These are phyloP conservation scores for Micronycteris hirsuta DNA, from an alignment of 2,113 vertebrate species.

Conservation along the genomic window DNA sequence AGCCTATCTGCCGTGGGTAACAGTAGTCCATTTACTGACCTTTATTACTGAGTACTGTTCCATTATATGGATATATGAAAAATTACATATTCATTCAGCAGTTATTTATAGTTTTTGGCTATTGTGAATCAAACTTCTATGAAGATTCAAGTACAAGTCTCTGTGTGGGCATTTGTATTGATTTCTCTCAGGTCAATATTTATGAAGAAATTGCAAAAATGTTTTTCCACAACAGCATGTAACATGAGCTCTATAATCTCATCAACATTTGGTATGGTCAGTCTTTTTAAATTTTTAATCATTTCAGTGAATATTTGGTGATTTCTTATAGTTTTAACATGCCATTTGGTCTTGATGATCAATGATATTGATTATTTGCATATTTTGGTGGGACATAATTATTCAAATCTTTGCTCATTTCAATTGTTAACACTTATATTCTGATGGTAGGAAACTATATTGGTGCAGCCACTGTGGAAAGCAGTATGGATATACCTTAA, in stretches of 20 bases:
- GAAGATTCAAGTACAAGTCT: conserved; percentile 2
- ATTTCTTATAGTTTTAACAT: neutral
- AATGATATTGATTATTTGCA: neutral
- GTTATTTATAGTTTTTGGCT: neutral
- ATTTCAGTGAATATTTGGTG: neutral
- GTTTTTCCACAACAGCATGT: neutral
- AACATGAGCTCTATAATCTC: neutral
- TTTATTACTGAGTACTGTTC: neutral
- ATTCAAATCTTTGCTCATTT: no score
- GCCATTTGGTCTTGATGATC: neutral
- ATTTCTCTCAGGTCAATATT: neutral
- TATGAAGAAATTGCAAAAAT: neutral
- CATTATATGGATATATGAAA: neutral
- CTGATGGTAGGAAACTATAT: no score
- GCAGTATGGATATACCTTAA: no score
- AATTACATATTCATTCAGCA: neutral
- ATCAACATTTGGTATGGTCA: neutral
- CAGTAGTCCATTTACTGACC: neutral
- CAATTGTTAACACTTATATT: no score
- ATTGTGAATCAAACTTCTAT: neutral
- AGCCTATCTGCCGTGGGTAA: neutral
- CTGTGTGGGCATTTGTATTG: neutral
- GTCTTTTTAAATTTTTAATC: neutral
- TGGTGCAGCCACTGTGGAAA: no score
- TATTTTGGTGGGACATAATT: no score